phyloP scores from a whole-genome alignment of 2,113 vertebrate species.

The Mugil cephalus region DNA sequence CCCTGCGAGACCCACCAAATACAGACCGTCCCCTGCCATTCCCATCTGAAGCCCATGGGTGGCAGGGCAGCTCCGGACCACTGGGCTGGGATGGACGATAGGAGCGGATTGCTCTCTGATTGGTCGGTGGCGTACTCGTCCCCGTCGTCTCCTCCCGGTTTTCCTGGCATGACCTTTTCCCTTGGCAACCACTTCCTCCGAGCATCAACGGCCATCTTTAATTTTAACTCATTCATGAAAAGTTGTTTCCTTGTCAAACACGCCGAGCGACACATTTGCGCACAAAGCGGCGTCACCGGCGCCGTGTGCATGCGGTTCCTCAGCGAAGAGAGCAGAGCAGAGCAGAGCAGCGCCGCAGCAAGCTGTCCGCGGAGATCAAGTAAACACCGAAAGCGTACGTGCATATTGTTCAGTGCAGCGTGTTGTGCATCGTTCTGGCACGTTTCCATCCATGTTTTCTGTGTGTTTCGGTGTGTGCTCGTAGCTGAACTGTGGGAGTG shows the following conservation, averaged over 20 bases:
- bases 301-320: slow-evolving; percentile 43
- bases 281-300: slow-evolving; percentile 35
- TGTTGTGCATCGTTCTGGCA: slow-evolving; percentile 15
- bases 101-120: slow-evolving; percentile 69
- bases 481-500: not conserved
- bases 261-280: slow-evolving; percentile 42
- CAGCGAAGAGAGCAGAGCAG: slow-evolving; percentile 25
- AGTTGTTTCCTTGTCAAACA: slow-evolving; percentile 76
- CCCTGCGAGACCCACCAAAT: not conserved
- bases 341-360: slow-evolving; percentile 43
- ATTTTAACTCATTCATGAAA: slow-evolving; percentile 82
- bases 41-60: slow-evolving; percentile 65
- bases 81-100: slow-evolving; percentile 33
- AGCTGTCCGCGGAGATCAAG: slow-evolving; percentile 62
- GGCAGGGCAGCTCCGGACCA: slow-evolving; percentile 61
- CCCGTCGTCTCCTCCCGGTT: slow-evolving; percentile 77
- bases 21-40: slow-evolving; percentile 36
- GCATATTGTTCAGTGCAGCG: slow-evolving; percentile 44
- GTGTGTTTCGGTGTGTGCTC: not conserved
- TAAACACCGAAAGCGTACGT: slow-evolving; percentile 74
- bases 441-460: slow-evolving; percentile 4
- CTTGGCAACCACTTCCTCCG: slow-evolving; percentile 87
- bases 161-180: slow-evolving; percentile 85
- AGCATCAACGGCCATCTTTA: slow-evolving; percentile 86
- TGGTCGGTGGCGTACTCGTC: slow-evolving; percentile 72